Conservation (phyloP, 2,888 invertebrate species). For the Pristionchus exspectatus region DNA sequence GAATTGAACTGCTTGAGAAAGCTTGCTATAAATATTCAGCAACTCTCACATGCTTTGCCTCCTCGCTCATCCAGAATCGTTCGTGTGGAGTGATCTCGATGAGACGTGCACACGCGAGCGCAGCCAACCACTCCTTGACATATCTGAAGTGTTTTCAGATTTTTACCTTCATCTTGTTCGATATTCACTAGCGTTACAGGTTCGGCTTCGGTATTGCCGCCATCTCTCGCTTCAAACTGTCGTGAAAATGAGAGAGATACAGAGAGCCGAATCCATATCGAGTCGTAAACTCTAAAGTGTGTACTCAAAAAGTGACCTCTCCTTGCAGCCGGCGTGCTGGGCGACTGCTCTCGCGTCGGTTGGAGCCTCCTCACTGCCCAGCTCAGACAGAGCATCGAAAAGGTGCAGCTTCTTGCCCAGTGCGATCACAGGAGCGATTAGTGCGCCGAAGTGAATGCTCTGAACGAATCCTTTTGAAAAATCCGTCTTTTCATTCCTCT, state of each 20-base stretch:
- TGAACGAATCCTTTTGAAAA: too few species aligned
- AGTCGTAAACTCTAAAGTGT: too few species aligned
- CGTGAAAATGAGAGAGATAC: neutral
- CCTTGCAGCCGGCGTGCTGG: conserved; percentile 65
- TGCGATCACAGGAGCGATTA: conserved; percentile 20
- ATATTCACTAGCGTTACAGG: too few species aligned
- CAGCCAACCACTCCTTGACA: conserved; percentile 59
- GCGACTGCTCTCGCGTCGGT: conserved; percentile 66
- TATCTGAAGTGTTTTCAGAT: too few species aligned
- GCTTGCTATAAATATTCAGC: too few species aligned
- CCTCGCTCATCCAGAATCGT: conserved; percentile 60
- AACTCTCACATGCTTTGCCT: conserved; percentile 52
- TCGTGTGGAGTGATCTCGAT: conserved; percentile 60
- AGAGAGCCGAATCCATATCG: too few species aligned
- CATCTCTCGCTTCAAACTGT: too few species aligned
- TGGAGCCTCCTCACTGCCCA: conserved; percentile 56
- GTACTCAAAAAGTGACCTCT: conserved; percentile 60
- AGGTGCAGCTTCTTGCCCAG: conserved; percentile 53
- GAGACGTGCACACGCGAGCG: conserved; percentile 61
- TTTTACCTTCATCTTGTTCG: too few species aligned
- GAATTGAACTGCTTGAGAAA: too few species aligned
- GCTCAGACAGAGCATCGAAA: conserved; percentile 48
- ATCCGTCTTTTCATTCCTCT: too few species aligned
- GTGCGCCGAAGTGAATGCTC: conserved; percentile 1
- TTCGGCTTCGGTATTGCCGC: too few species aligned